Base-by-base conservation (phyloP, 2,888 invertebrate genomes). In the Parnassius orleans region DNA sequence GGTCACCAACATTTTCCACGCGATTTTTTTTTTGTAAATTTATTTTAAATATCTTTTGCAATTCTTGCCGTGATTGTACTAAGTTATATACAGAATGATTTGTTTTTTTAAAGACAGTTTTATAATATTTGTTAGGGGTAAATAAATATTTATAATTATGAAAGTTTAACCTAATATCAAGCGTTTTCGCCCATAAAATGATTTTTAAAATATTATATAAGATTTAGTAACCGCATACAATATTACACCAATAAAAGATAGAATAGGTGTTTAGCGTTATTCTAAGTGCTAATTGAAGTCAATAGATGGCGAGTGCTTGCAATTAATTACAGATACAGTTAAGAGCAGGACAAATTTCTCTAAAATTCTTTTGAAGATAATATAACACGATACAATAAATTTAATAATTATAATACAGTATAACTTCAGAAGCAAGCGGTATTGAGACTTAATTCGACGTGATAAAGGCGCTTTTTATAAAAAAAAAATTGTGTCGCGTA, bases 51-150 rank as follows among this genome's bases (percentile, higher is more conserved):
- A 69, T 66, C 68, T 44, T 52, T 50, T 42, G 47, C 63, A 50
- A 41, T 59, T 69, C 62, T 68, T 69, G 73, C 67, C 69, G 78
- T 77, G 75, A 76, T 75, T 78, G 74, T 74, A 75, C 74, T 78
- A 79, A 71, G 76, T 69, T 74, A 72, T 74, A 74, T 64, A 64
- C 66, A 65, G 65, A 57, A 57, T 58, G 64, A 65, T 71, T 66
- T 69, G 69, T 71, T 70, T 71, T 70, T 75, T 71, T 71, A 73
- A 75, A 68, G 69, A 68, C 69, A 70, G 57, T 48, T 64, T 48
- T 60, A 58, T 54, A 43, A 47, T 58, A 11, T 54, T n/a, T n/a
- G 58, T 10, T 55, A 52, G 63, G 51, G n/a, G 57, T 64, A 64
- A 64, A 60, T 60, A 53, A 61, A 53, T 58, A 57, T 64, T 50